phyloP scores from a whole-genome alignment of 2,113 vertebrate genomes.

The Dunckerocampus dactyliophorus region DNA sequence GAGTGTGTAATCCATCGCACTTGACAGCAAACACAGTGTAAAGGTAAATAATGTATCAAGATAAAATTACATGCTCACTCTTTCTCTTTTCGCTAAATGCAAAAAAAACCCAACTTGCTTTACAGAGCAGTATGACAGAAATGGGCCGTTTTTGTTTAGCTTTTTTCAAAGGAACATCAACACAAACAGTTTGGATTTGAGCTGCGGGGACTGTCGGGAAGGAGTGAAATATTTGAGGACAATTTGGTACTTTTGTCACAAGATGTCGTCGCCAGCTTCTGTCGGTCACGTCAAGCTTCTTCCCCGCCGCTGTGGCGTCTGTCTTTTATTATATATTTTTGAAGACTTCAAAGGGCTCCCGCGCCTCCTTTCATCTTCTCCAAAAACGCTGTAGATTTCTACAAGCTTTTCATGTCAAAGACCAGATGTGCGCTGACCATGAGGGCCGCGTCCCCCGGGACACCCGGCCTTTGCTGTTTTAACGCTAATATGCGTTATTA shows the following conservation, averaged over 20 bases:
- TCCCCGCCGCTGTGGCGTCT: conserved; percentile 39
- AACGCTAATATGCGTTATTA: conserved; percentile 10
- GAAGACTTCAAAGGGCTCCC: conserved; percentile 73
- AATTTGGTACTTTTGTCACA: conserved; percentile 3
- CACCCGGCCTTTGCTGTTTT: conserved; percentile 1
- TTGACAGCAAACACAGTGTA: conserved; percentile 6
- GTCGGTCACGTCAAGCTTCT: conserved; percentile 26
- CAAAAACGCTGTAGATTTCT: conserved; percentile 69
- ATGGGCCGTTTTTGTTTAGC: not conserved
- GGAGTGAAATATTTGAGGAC: too few species aligned
- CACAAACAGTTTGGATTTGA: too few species aligned
- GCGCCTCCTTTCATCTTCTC: conserved; percentile 78
- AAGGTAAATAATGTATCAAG: not conserved
- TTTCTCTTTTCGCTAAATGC: not conserved
- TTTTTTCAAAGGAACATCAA: not conserved
- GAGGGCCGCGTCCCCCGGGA: conserved; percentile 24
- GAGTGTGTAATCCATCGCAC: not conserved
- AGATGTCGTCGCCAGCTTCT: conserved; percentile 16
- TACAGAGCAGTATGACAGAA: not conserved
- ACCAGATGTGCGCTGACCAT: conserved; percentile 49
- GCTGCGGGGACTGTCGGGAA: too few species aligned
- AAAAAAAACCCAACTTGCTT: not conserved
- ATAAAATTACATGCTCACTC: not conserved
- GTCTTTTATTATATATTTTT: conserved; percentile 51
- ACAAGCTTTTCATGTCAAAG: conserved; percentile 37